A percentile compares a stretch with the other conserved stretches of the same genome.
phyloP scores from a whole-genome alignment of 2,888 invertebrate species.

The Polydrusus tereticollis region DNA sequence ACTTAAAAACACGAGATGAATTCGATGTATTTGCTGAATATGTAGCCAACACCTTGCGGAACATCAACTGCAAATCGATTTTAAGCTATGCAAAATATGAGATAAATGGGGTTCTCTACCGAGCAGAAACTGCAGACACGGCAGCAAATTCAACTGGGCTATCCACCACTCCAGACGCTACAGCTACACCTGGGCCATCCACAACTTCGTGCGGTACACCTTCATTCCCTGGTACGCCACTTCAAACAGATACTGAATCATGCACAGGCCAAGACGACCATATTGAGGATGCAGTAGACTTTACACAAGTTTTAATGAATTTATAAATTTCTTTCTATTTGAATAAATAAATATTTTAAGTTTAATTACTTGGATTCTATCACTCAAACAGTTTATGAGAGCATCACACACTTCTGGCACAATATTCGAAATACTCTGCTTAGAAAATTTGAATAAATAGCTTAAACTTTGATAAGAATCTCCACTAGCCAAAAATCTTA shows the following conservation, averaged over 20 bases:
- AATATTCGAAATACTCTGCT: constrained; percentile 40
- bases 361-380: constrained; percentile 38
- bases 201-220: neutral
- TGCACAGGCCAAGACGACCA: neutral
- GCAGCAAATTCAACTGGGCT: constrained; percentile 18
- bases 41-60: constrained; percentile 28
- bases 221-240: constrained; percentile 20
- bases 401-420: constrained; percentile 42
- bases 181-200: neutral
- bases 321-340: neutral
- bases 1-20: constrained; percentile 45
- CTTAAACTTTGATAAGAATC: constrained; percentile 36
- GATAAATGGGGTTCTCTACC: constrained; percentile 38
- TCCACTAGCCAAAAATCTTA: constrained; percentile 35
- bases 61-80: constrained; percentile 16
- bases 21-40: constrained; percentile 37
- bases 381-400: constrained; percentile 41
- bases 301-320: neutral
- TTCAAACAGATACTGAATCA: neutral
- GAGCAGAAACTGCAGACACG: constrained; percentile 29
- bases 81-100: constrained; percentile 25
- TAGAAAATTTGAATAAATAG: constrained; percentile 38
- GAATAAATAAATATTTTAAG: neutral
- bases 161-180: constrained; percentile 19
- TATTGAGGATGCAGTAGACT: constrained; percentile 8